phyloP scores from a whole-genome alignment of 2,797 vertebrate genomes.

The Characodon lateralis region DNA sequence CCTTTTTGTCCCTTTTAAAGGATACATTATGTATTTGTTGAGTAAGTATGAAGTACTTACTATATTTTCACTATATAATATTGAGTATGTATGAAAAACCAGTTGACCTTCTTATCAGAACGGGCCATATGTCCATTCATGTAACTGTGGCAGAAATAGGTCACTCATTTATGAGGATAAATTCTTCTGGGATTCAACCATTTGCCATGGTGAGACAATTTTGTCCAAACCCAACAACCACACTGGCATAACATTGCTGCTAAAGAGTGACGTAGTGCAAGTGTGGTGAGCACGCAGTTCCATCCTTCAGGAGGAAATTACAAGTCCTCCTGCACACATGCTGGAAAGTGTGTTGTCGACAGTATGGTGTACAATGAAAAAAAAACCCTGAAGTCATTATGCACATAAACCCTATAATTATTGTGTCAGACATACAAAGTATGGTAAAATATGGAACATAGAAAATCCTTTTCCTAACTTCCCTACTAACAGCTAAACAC shows the following conservation, averaged over 20 bases:
- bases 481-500: slow-evolving; percentile 32
- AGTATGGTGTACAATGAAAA: slow-evolving; percentile 51
- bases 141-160: slow-evolving; percentile 57
- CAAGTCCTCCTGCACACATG: slow-evolving; percentile 51
- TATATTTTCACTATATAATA: background rate
- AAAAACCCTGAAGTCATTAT: slow-evolving; percentile 46
- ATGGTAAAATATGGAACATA: slow-evolving; percentile 42
- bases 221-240: slow-evolving; percentile 68
- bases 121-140: slow-evolving; percentile 29
- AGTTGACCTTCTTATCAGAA: slow-evolving; percentile 21
- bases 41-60: background rate
- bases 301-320: slow-evolving; percentile 59
- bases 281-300: slow-evolving; percentile 66
- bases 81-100: background rate
- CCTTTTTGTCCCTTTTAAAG: slow-evolving; percentile 8
- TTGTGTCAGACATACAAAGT: slow-evolving; percentile 51
- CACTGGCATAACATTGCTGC: slow-evolving; percentile 59
- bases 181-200: slow-evolving; percentile 64
- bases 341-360: slow-evolving; percentile 75
- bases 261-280: slow-evolving; percentile 57
- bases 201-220: slow-evolving; percentile 74
- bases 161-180: slow-evolving; percentile 55
- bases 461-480: slow-evolving; percentile 29
- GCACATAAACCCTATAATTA: slow-evolving; percentile 57
- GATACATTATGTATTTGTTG: slow-evolving; percentile 10